Evolutionary conservation across 2,113 vertebrate species (phyloP), one percentile per base, ranked within the genome.

Genomic region (Morone chrysops): DNA sequence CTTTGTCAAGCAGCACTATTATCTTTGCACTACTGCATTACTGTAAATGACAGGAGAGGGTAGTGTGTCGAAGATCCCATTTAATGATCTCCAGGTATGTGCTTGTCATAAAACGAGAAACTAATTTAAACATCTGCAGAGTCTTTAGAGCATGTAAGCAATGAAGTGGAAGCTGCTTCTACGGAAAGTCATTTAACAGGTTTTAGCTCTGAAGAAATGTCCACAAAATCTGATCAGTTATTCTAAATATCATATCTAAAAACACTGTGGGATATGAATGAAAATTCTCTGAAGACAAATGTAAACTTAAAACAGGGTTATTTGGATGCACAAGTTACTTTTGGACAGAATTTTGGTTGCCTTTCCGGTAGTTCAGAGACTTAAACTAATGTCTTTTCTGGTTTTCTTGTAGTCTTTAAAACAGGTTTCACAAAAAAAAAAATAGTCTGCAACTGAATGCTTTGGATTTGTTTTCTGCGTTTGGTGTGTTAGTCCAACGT

Each of bases 1-100:
- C 91, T 90, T 95, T 95, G 94, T 94, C 50, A 59, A 60, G 83
- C 71, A 81, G 81, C 41, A 71, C 85, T 65, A 91, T 89, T 80
- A 86, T 76, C 54, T 68, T 66, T 60, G 75, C 68, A 69, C 31
- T 31, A 31, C 31, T 31, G 31, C 76, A 83, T 90, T 78, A 89
- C 79, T 75, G 80, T 69, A 87, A 83, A 88, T 88, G 85, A 85
- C 78, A 76, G 88, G 50, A 68, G 50, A 79, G 61, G 54, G 69
- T 71, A 67, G 57, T 69, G 75, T 38, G 66, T 43, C 12, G 18
- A 81, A 80, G 48, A 83, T 70, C 71, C 61, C 45, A 48, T 84
- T 86, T 87, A 87, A 94, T 90, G 81, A 83, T 70, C 68, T 74
- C 83, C 89, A 90, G 88, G 88, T 89, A 91, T 87, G 81, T 56